Percentiles rank a stretch among this genome's conserved stretches.
These are phyloP conservation scores for Taeniopygia guttata DNA, from an alignment of 2,797 vertebrate genomes.

Conservation along the genomic window DNA sequence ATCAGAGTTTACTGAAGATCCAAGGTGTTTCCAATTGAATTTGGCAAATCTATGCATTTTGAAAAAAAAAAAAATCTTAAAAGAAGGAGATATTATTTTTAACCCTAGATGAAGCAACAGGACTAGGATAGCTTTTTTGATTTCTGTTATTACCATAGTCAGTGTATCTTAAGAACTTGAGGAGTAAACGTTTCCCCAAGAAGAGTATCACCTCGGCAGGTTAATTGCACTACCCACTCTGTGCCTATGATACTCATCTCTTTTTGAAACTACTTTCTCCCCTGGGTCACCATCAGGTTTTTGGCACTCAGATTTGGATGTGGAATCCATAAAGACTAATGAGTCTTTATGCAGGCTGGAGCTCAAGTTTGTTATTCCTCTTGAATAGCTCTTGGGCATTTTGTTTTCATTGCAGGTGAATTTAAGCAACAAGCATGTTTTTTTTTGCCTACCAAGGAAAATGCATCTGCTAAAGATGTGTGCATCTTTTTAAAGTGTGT, in stretches of 20 bases:
- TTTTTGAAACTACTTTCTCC: constrained; percentile 12
- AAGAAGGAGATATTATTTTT: not conserved
- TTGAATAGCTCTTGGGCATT: constrained; percentile 58
- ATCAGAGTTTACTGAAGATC: not conserved
- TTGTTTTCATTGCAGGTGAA: constrained; percentile 63
- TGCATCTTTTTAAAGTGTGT: constrained; percentile 58
- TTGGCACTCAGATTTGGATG: constrained; percentile 35
- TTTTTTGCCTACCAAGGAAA: constrained; percentile 66
- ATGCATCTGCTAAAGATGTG: constrained; percentile 63
- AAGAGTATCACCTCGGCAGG: constrained; percentile 9
- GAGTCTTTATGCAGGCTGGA: constrained; percentile 44
- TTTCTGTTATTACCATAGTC: not conserved
- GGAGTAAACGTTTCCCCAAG: not conserved
- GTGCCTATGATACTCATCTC: not conserved
- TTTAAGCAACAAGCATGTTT: constrained; percentile 52
- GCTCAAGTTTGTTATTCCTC: constrained; percentile 50
- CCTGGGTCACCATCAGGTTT: not conserved
- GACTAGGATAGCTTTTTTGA: not conserved
- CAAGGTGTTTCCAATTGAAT: not conserved
- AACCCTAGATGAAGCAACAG: not conserved
- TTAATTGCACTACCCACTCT: constrained; percentile 12
- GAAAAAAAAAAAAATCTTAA: not conserved
- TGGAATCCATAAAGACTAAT: constrained; percentile 63
- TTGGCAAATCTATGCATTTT: not conserved
- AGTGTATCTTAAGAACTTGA: not conserved